phyloP scores from a whole-genome alignment of 2,888 invertebrate genomes.

The Drosophila longiperda region DNA sequence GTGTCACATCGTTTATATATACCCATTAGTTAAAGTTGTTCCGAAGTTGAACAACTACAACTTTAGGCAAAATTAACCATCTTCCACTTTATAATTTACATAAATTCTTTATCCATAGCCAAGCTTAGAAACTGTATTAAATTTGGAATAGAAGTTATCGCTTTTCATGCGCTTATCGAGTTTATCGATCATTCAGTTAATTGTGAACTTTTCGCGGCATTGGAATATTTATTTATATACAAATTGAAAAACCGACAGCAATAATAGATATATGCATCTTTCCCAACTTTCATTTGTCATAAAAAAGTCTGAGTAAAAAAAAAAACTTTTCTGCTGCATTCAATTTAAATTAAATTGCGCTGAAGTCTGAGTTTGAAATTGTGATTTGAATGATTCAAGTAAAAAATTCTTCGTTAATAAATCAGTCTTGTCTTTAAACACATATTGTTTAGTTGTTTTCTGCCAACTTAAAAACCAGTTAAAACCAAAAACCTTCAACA shows the following conservation, averaged over 20 bases:
- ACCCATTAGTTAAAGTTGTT: background rate
- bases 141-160: background rate
- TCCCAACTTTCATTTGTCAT: background rate
- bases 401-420: background rate
- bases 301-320: background rate
- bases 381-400: background rate
- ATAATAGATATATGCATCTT: background rate
- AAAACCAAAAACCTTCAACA: too few relatives aligned
- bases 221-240: background rate
- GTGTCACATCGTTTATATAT: constrained; percentile 8
- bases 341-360: background rate
- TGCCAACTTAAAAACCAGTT: too few relatives aligned
- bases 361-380: background rate
- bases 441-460: too few relatives aligned
- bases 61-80: background rate
- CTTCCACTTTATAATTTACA: background rate
- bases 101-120: background rate
- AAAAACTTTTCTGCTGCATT: background rate
- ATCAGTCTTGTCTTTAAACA: too few relatives aligned
- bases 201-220: too few relatives aligned
- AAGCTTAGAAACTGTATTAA: background rate
- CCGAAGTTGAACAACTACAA: background rate
- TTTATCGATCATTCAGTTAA: background rate
- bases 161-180: background rate
- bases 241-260: background rate